Base-by-base conservation (phyloP, 2,888 invertebrate genomes). In the Helicoverpa assulta region DNA sequence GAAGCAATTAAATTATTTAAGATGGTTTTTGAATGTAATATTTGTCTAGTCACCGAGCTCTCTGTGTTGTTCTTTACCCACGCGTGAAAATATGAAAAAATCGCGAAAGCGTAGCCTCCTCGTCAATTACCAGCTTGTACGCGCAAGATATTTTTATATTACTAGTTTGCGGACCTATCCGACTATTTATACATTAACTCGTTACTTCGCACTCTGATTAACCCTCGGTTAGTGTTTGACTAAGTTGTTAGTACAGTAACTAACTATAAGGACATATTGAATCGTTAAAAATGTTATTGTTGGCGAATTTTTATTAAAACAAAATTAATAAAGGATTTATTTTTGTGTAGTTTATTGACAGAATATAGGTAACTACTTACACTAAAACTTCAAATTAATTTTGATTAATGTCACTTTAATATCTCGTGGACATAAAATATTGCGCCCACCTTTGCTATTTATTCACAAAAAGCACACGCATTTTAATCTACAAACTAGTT, bases 91-190 rank as follows among this genome's bases (percentile, higher is more conserved):
- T 85, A 88, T 80, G 78, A 74, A 80, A 76, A 86, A 86, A 85
- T 80, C 85, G 84, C 84, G 87, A 91, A 91, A 90, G 89, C 89
- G 88, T 89, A 76, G 83, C 82, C 68, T 72, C 77, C 53, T 70
- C 75, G 63, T 73, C 76, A 73, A 79, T 75, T 83, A 81, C 67
- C 64, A 60, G 54, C 59, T 54, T 55, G 61, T 8, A 73, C 80
- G 66, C 55, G 77, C 73, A 73, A 77, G 73, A 66, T 78, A 81
- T 82, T 73, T 82, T 76, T 72, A 75, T 78, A 66, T 69, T 62
- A 72, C 66, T 60, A 54, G 70, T 79, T 77, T 73, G 64, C 66
- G 43, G 65, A 62, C 58, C 56, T 65, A 80, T 67, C 62, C 58
- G 61, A 58, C 60, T 76, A 62, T 71, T 47, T 62, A 65, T 70